A percentile compares a stretch with the other conserved stretches of the same genome.
These are phyloP conservation scores for Zoanthus sociatus DNA, from an alignment of 92 coral and sea anemone species.

Conservation along the genomic window DNA sequence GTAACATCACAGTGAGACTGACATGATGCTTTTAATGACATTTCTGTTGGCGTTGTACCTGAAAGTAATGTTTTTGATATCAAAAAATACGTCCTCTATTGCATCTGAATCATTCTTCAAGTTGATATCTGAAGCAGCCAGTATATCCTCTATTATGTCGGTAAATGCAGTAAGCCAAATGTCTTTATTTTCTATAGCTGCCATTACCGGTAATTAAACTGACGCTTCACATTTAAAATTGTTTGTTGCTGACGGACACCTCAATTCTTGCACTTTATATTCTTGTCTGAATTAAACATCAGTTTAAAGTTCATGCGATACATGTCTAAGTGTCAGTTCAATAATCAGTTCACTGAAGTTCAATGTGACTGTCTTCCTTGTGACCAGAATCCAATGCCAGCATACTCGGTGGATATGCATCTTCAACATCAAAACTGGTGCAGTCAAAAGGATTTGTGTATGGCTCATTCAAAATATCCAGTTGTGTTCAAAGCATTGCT, in stretches of 20 bases:
- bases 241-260: conserved; percentile 26
- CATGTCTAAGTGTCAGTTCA: conserved; percentile 29
- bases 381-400: conserved; percentile 15
- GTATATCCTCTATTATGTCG: conserved; percentile 6
- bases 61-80: conserved; percentile 5
- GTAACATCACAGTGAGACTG: conserved; percentile 14
- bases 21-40: conserved; percentile 14
- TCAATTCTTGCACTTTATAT: conserved; percentile 47
- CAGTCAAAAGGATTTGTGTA: conserved; percentile 47
- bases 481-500: conserved; percentile 2
- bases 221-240: conserved; percentile 6
- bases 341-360: conserved; percentile 32
- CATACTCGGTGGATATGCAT: conserved; percentile 22
- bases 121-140: background rate
- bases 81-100: conserved; percentile 36
- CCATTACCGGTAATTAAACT: background rate
- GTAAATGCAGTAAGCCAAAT: conserved; percentile 48
- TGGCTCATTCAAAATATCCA: conserved; percentile 47
- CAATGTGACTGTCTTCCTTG: conserved; percentile 51
- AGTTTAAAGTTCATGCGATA: background rate
- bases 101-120: conserved; percentile 20
- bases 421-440: conserved; percentile 31
- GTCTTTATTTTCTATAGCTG: background rate
- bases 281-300: background rate
- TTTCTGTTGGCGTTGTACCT: conserved; percentile 30